These are phyloP conservation scores for Ptychadena robeensis DNA, from an alignment of 2,797 vertebrate genomes.

Conservation along the genomic window DNA sequence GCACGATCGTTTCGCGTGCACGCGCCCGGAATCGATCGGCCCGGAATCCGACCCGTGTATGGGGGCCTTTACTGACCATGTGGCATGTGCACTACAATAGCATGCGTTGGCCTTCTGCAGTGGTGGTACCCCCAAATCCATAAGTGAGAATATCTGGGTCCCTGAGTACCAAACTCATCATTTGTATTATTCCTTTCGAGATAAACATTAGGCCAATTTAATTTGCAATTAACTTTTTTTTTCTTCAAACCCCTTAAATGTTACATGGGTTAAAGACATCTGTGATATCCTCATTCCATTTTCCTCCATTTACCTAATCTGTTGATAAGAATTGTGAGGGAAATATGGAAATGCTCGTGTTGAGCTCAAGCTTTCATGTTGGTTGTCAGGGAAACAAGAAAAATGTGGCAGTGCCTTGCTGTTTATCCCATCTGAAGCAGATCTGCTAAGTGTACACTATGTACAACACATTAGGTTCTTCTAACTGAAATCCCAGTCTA, in stretches of 20 bases:
- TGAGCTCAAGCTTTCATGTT: constrained; percentile 48
- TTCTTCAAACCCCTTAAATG: background rate
- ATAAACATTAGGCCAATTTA: background rate
- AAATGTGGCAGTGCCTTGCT: constrained; percentile 55
- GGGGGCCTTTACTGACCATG: no score
- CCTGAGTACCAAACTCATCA: background rate
- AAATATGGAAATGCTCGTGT: constrained; percentile 51
- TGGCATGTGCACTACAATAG: background rate
- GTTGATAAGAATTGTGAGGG: constrained; percentile 41
- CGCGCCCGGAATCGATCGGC: no score
- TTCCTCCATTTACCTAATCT: constrained; percentile 29
- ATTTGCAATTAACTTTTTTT: background rate
- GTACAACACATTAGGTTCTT: constrained; percentile 38
- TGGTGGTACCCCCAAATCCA: background rate
- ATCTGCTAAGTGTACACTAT: constrained; percentile 42
- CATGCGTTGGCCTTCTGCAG: no score
- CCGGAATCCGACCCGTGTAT: no score
- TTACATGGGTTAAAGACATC: background rate
- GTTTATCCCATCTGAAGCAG: constrained; percentile 51
- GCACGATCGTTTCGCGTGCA: no score
- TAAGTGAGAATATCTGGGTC: background rate
- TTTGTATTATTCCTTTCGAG: background rate
- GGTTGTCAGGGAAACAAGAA: constrained; percentile 60
- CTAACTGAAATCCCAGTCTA: constrained; percentile 23
- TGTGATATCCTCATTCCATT: constrained; percentile 11